Evolutionary conservation across 2,113 vertebrate species (phyloP).

Genomic region (Malurus cyaneus): DNA sequence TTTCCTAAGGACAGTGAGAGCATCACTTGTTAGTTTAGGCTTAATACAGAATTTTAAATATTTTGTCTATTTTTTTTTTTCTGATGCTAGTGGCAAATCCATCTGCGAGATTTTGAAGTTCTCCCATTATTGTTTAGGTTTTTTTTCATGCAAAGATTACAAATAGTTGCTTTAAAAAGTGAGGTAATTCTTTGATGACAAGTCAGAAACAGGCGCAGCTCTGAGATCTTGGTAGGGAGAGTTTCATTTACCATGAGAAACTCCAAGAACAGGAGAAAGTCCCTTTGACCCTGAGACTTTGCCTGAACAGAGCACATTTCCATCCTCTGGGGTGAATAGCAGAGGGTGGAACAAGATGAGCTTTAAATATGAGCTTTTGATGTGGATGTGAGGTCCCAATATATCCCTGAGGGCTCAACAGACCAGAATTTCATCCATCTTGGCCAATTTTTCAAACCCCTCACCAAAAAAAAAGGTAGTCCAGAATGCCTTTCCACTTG

Average conservation of each 20-base stretch:
- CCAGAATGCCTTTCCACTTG: neutral
- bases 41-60: neutral
- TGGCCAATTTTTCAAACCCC: neutral
- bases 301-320: neutral
- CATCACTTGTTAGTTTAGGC: neutral
- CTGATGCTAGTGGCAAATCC: neutral
- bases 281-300: neutral
- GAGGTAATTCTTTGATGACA: neutral
- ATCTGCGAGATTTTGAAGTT: neutral
- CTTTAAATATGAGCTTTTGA: neutral
- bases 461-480: neutral
- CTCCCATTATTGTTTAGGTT: neutral
- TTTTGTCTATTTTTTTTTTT: neutral
- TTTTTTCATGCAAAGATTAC: neutral
- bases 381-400: neutral
- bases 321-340: neutral
- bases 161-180: neutral
- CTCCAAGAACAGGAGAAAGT: neutral
- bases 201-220: neutral
- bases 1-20: neutral
- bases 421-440: neutral
- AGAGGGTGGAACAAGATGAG: neutral
- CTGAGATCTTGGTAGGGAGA: neutral
- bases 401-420: neutral
- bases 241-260: neutral